Conservation (phyloP, 2,888 invertebrate genomes). For the Torymus tubicola region DNA sequence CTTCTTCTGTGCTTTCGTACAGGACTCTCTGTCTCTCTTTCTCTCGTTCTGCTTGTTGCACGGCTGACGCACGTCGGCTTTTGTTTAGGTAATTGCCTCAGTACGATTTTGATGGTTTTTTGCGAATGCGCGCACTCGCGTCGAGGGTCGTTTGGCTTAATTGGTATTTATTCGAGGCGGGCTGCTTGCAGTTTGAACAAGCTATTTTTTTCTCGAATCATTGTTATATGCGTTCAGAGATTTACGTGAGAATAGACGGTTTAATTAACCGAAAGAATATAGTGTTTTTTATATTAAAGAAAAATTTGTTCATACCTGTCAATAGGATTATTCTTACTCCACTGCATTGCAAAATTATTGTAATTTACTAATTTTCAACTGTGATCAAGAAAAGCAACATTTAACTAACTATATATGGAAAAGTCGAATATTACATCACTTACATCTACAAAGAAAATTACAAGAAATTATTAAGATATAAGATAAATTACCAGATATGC, state of each 20-base stretch:
- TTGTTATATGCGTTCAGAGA: neutral
- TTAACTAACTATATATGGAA: too few species aligned
- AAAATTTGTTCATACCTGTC: too few species aligned
- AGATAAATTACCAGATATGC: too few species aligned
- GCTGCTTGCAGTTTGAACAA: neutral
- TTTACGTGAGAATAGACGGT: neutral
- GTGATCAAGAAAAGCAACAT: too few species aligned
- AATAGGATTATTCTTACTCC: too few species aligned
- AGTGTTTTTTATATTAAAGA: neutral
- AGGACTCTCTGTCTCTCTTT: neutral
- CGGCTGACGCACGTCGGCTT: constrained; percentile 32
- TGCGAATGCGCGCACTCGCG: neutral
- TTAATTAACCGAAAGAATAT: neutral
- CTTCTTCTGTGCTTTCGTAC: constrained; percentile 45
- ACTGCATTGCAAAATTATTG: too few species aligned
- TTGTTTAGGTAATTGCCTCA: constrained; percentile 56
- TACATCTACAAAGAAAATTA: too few species aligned
- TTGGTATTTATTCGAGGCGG: constrained; percentile 33
- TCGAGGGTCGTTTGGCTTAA: constrained; percentile 17
- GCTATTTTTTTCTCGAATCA: neutral
- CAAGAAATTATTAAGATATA: too few species aligned
- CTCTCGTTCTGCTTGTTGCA: constrained; percentile 35
- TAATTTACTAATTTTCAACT: too few species aligned
- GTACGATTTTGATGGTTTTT: constrained; percentile 42
- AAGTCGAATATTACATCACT: too few species aligned